Conservation (phyloP, 2,113 vertebrate species). For the Scomber scombrus region DNA sequence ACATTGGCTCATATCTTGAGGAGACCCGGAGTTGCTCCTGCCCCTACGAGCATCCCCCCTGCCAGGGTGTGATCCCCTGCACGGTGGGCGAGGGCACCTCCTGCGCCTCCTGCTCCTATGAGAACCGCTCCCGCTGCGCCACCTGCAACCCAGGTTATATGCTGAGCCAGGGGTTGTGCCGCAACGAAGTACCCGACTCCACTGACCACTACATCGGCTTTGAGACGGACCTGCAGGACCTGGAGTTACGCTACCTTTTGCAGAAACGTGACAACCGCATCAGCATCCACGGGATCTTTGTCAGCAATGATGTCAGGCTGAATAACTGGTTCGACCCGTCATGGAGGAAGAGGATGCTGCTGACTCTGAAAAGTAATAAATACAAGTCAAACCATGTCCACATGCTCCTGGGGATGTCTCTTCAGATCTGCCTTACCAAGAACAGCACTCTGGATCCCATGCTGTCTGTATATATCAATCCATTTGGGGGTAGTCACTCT, state of each 20-base stretch:
- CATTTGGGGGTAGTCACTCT: constrained; percentile 88
- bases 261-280: constrained; percentile 85
- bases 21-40: constrained; percentile 85
- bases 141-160: constrained; percentile 86
- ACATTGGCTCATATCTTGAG: constrained; percentile 85
- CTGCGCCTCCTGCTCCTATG: constrained; percentile 86
- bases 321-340: constrained; percentile 90
- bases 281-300: constrained; percentile 86
- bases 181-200: constrained; percentile 86
- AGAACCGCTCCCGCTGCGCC: constrained; percentile 87
- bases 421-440: constrained; percentile 89
- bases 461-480: constrained; percentile 88
- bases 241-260: constrained; percentile 86
- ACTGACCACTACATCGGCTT: constrained; percentile 89
- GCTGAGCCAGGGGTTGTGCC: constrained; percentile 86
- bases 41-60: constrained; percentile 83
- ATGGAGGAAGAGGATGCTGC: constrained; percentile 88
- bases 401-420: constrained; percentile 87
- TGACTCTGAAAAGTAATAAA: constrained; percentile 89
- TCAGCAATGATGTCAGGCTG: constrained; percentile 88
- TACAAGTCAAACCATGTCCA: constrained; percentile 88
- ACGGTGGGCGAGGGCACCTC: constrained; percentile 81
- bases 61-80: constrained; percentile 86
- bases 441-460: constrained; percentile 88
- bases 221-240: constrained; percentile 87